Evolutionary conservation across 2,888 invertebrate genomes (phyloP).

Genomic region (Operophtera brumata): DNA sequence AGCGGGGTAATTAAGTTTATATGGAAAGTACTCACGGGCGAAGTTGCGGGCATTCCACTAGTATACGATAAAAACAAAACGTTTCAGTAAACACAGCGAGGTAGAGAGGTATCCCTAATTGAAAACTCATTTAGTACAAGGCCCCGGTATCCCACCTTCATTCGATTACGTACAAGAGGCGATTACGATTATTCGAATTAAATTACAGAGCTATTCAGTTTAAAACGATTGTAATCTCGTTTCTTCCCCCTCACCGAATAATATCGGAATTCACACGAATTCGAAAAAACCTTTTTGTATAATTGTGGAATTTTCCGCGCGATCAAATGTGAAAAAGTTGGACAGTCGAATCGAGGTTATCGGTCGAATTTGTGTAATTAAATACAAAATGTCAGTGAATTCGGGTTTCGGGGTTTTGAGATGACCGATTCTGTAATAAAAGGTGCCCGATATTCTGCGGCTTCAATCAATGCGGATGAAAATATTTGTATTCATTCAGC

Average conservation of each 20-base stretch:
- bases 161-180: slow-evolving; percentile 25
- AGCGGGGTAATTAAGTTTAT: too few species aligned
- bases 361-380: slow-evolving; percentile 48
- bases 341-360: slow-evolving; percentile 44
- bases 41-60: too few species aligned
- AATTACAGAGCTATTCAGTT: slow-evolving; percentile 29
- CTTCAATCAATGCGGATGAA: slow-evolving; percentile 13
- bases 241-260: slow-evolving; percentile 30
- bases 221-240: slow-evolving; percentile 32
- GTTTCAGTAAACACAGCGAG: slow-evolving; percentile 8
- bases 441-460: slow-evolving; percentile 26
- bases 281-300: slow-evolving; percentile 50
- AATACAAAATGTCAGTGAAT: slow-evolving; percentile 48
- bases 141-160: slow-evolving; percentile 18
- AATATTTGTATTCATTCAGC: neutral
- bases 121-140: slow-evolving; percentile 14
- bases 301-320: slow-evolving; percentile 51
- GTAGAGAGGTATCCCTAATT: slow-evolving; percentile 14
- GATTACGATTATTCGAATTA: slow-evolving; percentile 33
- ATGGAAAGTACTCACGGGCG: too few species aligned
- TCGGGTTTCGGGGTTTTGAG: slow-evolving; percentile 27
- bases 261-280: slow-evolving; percentile 44
- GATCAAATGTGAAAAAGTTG: slow-evolving; percentile 45
- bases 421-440: slow-evolving; percentile 28
- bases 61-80: neutral